Percentiles rank a stretch among this genome's conserved stretches.
Conservation (phyloP, 2,888 invertebrate species). For the Coelinius sp. region DNA sequence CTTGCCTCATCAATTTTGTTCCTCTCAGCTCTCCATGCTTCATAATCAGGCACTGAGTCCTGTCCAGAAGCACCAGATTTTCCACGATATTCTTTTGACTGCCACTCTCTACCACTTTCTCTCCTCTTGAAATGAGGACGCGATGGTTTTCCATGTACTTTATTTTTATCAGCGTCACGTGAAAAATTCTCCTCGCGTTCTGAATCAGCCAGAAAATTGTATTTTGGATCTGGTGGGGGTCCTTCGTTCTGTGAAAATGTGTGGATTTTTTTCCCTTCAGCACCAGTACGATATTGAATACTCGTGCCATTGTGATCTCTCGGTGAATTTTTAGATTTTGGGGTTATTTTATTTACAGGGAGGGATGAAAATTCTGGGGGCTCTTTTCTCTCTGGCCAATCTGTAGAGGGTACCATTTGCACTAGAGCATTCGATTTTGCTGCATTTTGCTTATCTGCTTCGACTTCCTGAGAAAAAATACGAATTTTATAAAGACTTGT, state of each 20-base stretch:
- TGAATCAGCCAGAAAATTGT: constrained; percentile 70
- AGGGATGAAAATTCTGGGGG: constrained; percentile 63
- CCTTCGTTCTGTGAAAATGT: constrained; percentile 66
- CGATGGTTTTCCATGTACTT: constrained; percentile 43
- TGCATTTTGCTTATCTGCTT: constrained; percentile 70
- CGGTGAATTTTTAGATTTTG: constrained; percentile 38
- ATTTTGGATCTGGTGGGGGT: constrained; percentile 71
- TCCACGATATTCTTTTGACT: constrained; percentile 28
- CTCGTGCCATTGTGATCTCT: constrained; percentile 53
- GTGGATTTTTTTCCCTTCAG: constrained; percentile 60
- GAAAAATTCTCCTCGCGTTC: constrained; percentile 64
- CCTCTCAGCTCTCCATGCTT: constrained; percentile 70
- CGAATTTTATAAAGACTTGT: not conserved
- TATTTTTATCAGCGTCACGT: constrained; percentile 55
- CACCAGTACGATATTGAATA: constrained; percentile 56
- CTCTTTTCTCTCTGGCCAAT: constrained; percentile 70
- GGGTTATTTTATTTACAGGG: too few relatives aligned
- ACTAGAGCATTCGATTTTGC: constrained; percentile 69
- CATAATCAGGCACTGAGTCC: constrained; percentile 64
- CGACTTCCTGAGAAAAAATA: constrained; percentile 64
- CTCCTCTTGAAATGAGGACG: constrained; percentile 51
- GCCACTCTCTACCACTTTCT: constrained; percentile 48
- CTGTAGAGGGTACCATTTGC: constrained; percentile 66
- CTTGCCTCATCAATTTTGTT: constrained; percentile 70
- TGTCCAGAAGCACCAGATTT: constrained; percentile 41